phyloP scores from a whole-genome alignment of 2,888 invertebrate genomes.

The Apamea anceps region DNA sequence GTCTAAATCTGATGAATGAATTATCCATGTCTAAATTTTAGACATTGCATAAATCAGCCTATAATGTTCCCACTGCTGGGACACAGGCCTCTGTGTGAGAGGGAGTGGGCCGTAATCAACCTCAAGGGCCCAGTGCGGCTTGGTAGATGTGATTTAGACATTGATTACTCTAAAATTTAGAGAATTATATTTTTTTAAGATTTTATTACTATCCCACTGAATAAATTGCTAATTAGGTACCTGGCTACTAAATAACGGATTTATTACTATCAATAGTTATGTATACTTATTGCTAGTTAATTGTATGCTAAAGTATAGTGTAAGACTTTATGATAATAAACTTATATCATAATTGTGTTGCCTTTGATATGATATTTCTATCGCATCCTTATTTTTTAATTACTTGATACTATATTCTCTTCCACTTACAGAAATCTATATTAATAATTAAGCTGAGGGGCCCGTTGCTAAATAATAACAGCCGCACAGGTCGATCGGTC shows the following conservation, averaged over 20 bases:
- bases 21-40: no score
- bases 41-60: neutral
- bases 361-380: neutral
- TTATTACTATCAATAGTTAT: slow-evolving; percentile 34
- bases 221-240: slow-evolving; percentile 33
- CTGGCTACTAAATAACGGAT: slow-evolving; percentile 35
- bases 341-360: slow-evolving; percentile 18
- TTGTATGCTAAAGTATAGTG: slow-evolving; percentile 32
- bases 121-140: neutral
- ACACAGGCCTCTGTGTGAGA: neutral
- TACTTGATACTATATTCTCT: neutral
- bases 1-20: no score
- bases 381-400: neutral
- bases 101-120: neutral
- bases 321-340: slow-evolving; percentile 50
- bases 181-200: neutral
- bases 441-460: no score
- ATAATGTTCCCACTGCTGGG: neutral
- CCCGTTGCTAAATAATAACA: no score
- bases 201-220: slow-evolving; percentile 29
- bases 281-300: slow-evolving; percentile 34
- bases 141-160: neutral
- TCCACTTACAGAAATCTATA: neutral
- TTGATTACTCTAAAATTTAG: slow-evolving; percentile 11
- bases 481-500: no score